phyloP scores from a whole-genome alignment of 2,797 vertebrate species.

The Mastacembelus armatus region DNA sequence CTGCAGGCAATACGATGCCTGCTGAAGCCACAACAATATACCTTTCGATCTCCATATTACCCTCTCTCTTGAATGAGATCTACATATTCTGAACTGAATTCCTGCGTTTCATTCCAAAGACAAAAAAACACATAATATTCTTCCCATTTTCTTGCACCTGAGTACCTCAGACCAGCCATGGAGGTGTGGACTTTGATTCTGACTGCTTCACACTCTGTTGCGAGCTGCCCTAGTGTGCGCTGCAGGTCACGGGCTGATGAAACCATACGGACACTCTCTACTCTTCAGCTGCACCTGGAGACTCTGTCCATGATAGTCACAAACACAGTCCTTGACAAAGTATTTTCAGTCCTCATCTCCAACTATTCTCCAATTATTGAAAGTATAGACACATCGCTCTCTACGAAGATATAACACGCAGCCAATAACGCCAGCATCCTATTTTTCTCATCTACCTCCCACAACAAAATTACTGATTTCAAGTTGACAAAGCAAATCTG shows the following conservation, averaged over 20 bases:
- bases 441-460: not conserved
- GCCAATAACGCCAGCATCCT: not conserved
- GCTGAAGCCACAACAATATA: too few relatives aligned
- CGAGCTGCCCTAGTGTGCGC: conserved; percentile 11
- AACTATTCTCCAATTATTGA: too few relatives aligned
- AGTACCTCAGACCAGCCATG: not conserved
- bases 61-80: not conserved
- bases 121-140: conserved; percentile 8
- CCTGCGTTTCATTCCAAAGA: not conserved
- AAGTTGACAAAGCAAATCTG: not conserved
- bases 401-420: not conserved
- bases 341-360: not conserved
- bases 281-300: conserved; percentile 34
- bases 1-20: too few relatives aligned
- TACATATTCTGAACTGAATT: not conserved
- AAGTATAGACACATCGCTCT: conserved; percentile 2
- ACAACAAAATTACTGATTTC: not conserved
- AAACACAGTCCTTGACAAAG: conserved; percentile 6
- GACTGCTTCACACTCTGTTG: conserved; percentile 34
- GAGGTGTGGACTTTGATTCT: conserved; percentile 28
- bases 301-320: conserved; percentile 3
- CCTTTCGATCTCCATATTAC: too few relatives aligned
- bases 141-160: not conserved
- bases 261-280: too few relatives aligned
- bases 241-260: conserved; percentile 34